Base-by-base conservation (phyloP, 2,113 vertebrate genomes). In the Otocyon megalotis region DNA sequence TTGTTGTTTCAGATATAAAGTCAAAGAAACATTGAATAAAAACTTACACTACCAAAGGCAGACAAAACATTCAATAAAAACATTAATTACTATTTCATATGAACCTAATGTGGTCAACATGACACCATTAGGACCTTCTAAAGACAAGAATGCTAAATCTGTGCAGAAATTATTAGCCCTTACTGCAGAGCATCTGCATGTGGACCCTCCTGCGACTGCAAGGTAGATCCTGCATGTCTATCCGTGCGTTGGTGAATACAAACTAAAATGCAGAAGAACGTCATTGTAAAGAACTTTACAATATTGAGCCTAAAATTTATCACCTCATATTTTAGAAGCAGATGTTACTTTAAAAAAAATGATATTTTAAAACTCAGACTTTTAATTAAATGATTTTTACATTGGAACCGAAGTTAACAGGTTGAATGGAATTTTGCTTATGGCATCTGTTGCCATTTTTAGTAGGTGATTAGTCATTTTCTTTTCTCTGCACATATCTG, bases 401-500 rank as follows among this genome's bases (percentile, higher is more conserved):
- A 95, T 56, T 67, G 92, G 15, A 88, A 94, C 82, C 35, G 80
- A 96, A 97, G 94, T 93, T 97, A 97, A 96, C 96, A 98, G 92
- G 97, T 97, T 97, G 96, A 95, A 94, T 97, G 85, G 97, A 96
- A 97, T 97, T 97, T 97, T 96, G 88, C 88, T 97, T 83, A 91
- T 90, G 86, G 89, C 96, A 95, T 96, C 86, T 97, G 95, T 94
- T 97, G 91, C 96, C 94, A 96, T 96, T 98, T 98, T 98, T 97
- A 98, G 97, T 84, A 97, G 79, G 96, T 95, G 96, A 98, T 98
- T 98, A 98, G 97, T 98, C 98, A 96, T 95, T 98, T 98, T 97
- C 93, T 86, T 95, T 96, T 94, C 93, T 85, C 74, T 95, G 88
- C 58, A 81, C 84, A 54, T 94, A 84, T 84, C 93, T 98, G 97